phyloP scores from a whole-genome alignment of 1,140 invertebrate genomes.

The honey bee (Apis mellifera) region Amel_HAv3.1 CM009931.2:21122001-21122500 shows the following conservation, averaged over 20 bases:
- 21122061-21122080: constrained; percentile 4
- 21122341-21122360: neutral
- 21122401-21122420: constrained; percentile 63
- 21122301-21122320: constrained; percentile 56
- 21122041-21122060: too few relatives aligned
- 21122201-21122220: constrained; percentile 6
- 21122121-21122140: neutral
- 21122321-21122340: constrained; percentile 4
- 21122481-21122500: constrained; percentile 46
- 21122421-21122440: constrained; percentile 43
- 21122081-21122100: neutral
- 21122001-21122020: constrained; percentile 18
- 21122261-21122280: constrained; percentile 30
- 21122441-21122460: neutral
- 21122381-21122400: constrained; percentile 17
- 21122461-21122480: constrained; percentile 43
- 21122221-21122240: constrained; percentile 27
- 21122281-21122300: constrained; percentile 27
- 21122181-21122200: constrained; percentile 36
- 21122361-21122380: neutral
- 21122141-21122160: neutral
- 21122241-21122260: constrained; percentile 48
- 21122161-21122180: constrained; percentile 22
- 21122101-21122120: neutral
- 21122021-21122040: neutral